Conservation (phyloP, 2,797 vertebrate species). For the Acrocephalus scirpaceus region DNA sequence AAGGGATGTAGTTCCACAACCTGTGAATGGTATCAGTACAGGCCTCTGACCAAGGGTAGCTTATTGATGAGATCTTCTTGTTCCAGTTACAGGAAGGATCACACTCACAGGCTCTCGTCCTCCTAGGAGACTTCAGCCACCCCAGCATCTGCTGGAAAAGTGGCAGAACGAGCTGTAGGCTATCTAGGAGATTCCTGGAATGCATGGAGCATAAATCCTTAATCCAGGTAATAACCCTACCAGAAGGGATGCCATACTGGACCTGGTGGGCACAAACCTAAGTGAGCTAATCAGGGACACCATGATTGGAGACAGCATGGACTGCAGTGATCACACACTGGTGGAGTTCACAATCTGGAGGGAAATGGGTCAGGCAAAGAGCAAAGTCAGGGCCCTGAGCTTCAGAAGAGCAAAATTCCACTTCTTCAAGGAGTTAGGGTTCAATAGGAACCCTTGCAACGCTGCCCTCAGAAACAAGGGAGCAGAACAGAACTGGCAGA, state of each 20-base stretch:
- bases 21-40: not conserved
- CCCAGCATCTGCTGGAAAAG: accelerated
- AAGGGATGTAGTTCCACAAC: too few relatives aligned
- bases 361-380: not conserved
- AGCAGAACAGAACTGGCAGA: not conserved
- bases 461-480: not conserved
- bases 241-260: not conserved
- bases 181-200: not conserved
- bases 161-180: not conserved
- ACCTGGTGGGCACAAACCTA: not conserved
- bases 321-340: not conserved
- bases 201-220: not conserved
- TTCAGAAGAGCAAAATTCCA: not conserved
- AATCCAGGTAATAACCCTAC: not conserved
- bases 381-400: not conserved
- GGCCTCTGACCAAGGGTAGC: not conserved
- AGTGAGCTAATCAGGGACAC: not conserved
- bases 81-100: not conserved
- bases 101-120: accelerated
- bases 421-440: not conserved
- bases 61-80: not conserved
- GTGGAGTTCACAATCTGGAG: not conserved
- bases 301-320: not conserved
- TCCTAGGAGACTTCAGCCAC: not conserved
- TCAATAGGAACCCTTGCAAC: not conserved